phyloP scores from a whole-genome alignment of 2,797 vertebrate genomes.

The Pogoniulus pusillus region DNA sequence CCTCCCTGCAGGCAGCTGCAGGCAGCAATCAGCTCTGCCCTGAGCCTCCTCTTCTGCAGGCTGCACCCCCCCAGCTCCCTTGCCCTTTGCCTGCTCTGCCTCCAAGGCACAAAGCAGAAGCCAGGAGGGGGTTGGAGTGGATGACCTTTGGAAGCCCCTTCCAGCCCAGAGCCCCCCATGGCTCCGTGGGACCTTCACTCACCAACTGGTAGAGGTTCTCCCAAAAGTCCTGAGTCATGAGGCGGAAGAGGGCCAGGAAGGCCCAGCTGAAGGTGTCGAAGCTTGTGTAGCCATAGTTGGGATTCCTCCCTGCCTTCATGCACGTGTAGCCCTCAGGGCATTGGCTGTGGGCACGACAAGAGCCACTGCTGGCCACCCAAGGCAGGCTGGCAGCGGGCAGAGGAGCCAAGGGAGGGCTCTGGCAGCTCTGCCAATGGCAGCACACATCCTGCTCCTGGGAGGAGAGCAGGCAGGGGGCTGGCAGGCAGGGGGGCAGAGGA shows the following conservation, averaged over 20 bases:
- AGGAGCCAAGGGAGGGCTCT: accelerated
- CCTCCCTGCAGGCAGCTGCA: too few relatives aligned
- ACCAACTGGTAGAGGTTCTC: slow-evolving; percentile 98
- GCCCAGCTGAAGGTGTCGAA: slow-evolving; percentile 99
- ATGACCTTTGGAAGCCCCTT: too few relatives aligned
- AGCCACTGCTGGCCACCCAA: background rate
- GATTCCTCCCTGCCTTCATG: slow-evolving; percentile 97
- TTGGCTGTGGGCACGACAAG: slow-evolving; percentile 77
- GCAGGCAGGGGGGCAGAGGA: too few relatives aligned
- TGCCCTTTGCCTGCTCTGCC: background rate
- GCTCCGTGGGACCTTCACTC: slow-evolving; percentile 28
- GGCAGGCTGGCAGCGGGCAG: background rate
- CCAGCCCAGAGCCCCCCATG: too few relatives aligned
- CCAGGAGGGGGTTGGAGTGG: too few relatives aligned
- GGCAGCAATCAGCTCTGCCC: too few relatives aligned
- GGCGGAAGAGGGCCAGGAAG: slow-evolving; percentile 96
- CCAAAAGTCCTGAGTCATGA: slow-evolving; percentile 99
- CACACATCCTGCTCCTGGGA: too few relatives aligned
- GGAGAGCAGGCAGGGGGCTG: too few relatives aligned
- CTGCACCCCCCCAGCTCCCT: too few relatives aligned
- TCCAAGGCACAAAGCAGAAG: background rate
- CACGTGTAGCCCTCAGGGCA: slow-evolving; percentile 95
- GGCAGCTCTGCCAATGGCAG: too few relatives aligned
- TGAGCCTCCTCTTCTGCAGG: too few relatives aligned
- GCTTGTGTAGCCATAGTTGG: slow-evolving; percentile 98